Evolutionary conservation across 2,888 invertebrate species (phyloP), one percentile per base, ranked within the genome.

Genomic region (Cephus spinipes): DNA sequence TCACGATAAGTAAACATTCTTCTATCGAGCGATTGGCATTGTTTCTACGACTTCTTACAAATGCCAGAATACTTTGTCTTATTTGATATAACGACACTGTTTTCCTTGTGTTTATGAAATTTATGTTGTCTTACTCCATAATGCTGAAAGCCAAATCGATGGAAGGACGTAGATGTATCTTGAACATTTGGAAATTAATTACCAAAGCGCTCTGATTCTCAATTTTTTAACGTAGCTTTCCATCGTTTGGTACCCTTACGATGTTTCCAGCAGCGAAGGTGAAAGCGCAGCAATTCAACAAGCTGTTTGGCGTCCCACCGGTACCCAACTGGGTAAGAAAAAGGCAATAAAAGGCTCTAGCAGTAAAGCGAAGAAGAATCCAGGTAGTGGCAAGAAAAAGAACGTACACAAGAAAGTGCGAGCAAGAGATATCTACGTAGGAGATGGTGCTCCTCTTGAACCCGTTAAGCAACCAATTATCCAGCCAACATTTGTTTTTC

Each of bases 291-390:
- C 86, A 9, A 87, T 91, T 77, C 90, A 91, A 74, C 91, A 91
- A 77, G 87, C 91, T 6, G 91, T 91, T n/a, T 91, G 91, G 91
- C 85, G 91, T 35, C 89, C 91, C 1, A 91, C 91, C 0, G 91
- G 91, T 36, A 91, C 91, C 0, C 90, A 91, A 69, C 85, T 90
- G 34, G 91, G 91, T 12, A 91, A 90, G 76, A 91, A 89, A 33
- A 91, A 91, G 77, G 76, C 77, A 77, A 69, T 81, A 71, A 89
- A 84, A 80, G 83, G 83, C 4, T 78, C 81, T 12, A 82, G 73
- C 32, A 88, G 84, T 69, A 78, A 31, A n/a, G 87, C 86, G 68
- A 87, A 79, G 74, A 83, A 73, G 35, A 77, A 35, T 35, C 78
- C 76, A 68, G 34, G 71, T 33, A 74, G 34, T 0, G 69, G 71